A percentile compares a stretch with the other conserved stretches of the same genome.
phyloP scores from a whole-genome alignment of 2,113 vertebrate genomes.

The Tonatia bakeri region DNA sequence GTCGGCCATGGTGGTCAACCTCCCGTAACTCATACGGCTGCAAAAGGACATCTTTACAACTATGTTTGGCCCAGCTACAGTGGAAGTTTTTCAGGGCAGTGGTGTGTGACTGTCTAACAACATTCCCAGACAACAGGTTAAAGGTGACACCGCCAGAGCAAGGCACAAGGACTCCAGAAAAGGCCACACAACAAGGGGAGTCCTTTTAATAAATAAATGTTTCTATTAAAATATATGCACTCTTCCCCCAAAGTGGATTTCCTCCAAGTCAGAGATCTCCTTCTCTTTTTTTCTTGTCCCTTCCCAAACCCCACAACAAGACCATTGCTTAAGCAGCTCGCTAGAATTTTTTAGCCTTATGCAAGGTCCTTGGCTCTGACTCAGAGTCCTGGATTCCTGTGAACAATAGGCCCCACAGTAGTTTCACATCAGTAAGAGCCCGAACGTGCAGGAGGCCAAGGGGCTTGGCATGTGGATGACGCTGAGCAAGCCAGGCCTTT shows the following conservation, averaged over 20 bases:
- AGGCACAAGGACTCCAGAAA: neutral
- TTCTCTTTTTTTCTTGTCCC: neutral
- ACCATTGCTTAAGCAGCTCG: neutral
- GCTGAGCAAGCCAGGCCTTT: neutral
- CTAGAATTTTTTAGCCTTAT: neutral
- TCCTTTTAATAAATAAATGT: neutral
- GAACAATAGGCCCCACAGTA: neutral
- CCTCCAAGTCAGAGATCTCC: neutral
- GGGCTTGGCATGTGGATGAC: neutral
- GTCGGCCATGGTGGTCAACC: rapidly evolving
- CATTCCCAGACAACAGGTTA: neutral
- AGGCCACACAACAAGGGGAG: neutral
- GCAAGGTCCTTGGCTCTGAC: neutral
- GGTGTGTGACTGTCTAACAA: neutral
- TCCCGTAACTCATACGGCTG: neutral
- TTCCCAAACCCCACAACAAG: neutral
- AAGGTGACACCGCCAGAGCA: neutral
- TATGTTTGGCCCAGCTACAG: neutral
- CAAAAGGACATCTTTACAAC: neutral
- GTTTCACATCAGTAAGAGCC: neutral
- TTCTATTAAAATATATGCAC: neutral
- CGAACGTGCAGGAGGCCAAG: neutral
- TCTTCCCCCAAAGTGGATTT: neutral
- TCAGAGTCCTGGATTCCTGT: neutral
- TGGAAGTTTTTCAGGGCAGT: neutral